Conservation (phyloP, 2,888 invertebrate species). For the Ceriagrion tenellum region DNA sequence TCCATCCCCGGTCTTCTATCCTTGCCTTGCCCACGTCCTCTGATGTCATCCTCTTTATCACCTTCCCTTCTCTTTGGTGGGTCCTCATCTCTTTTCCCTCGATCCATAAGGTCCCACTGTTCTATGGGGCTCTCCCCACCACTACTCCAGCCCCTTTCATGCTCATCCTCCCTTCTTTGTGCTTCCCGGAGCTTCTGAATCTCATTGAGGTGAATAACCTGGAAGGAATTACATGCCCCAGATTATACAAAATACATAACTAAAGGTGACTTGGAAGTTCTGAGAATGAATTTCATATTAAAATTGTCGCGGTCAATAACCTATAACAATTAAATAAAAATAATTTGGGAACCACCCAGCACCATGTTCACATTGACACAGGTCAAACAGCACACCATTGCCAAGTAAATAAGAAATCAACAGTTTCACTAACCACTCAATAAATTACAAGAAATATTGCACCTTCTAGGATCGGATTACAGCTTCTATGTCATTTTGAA, state of each 20-base stretch:
- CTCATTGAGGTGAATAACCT: slow-evolving; percentile 88
- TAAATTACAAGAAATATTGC: too few species aligned
- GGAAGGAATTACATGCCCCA: slow-evolving; percentile 47
- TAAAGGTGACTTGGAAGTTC: not conserved
- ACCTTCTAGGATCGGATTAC: too few species aligned
- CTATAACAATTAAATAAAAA: not conserved
- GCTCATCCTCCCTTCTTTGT: slow-evolving; percentile 78
- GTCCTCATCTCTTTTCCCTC: slow-evolving; percentile 79
- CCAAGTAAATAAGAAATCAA: too few species aligned
- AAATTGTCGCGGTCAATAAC: not conserved
- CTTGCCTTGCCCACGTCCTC: not conserved
- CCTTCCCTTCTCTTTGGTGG: slow-evolving; percentile 68
- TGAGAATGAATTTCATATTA: not conserved
- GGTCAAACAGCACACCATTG: too few species aligned
- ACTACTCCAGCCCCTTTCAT: slow-evolving; percentile 73
- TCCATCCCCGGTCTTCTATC: slow-evolving; percentile 35
- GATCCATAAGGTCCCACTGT: slow-evolving; percentile 74
- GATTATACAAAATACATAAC: not conserved
- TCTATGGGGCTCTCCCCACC: slow-evolving; percentile 76
- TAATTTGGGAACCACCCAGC: too few species aligned
- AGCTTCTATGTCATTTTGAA: too few species aligned
- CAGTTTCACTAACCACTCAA: too few species aligned
- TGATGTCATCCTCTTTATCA: slow-evolving; percentile 42
- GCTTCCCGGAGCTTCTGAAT: slow-evolving; percentile 87
- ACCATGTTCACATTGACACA: too few species aligned